phyloP scores from a whole-genome alignment of 2,888 invertebrate species.

The Oscheius sp. region DNA sequence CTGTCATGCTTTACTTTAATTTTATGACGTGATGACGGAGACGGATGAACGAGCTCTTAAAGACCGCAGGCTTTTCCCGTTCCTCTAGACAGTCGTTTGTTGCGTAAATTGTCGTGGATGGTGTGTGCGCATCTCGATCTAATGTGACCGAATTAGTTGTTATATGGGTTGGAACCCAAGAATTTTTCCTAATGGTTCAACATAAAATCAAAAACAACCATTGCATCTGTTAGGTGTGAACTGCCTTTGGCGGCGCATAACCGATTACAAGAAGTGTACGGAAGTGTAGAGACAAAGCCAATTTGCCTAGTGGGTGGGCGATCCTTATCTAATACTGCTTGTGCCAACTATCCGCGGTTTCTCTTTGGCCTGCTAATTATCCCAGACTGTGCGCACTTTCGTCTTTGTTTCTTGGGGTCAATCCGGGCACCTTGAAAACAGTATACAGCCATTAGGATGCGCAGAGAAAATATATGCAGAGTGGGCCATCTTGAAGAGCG shows the following conservation, averaged over 20 bases:
- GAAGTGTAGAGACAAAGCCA: constrained; percentile 18
- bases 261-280: constrained; percentile 18
- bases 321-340: constrained; percentile 32
- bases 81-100: neutral
- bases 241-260: constrained; percentile 24
- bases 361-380: constrained; percentile 9
- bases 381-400: constrained; percentile 18
- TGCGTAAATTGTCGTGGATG: constrained; percentile 2
- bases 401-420: constrained; percentile 31
- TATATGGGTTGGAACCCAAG: constrained; percentile 22
- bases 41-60: neutral
- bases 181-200: constrained; percentile 17
- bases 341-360: neutral
- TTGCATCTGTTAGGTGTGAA: constrained; percentile 25
- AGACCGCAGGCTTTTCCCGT: neutral
- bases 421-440: constrained; percentile 18
- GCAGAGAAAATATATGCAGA: constrained; percentile 12
- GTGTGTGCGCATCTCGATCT: constrained; percentile 18
- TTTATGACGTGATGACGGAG: neutral
- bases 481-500: constrained; percentile 16
- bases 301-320: constrained; percentile 31
- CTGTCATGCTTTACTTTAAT: too few species aligned
- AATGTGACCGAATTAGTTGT: constrained; percentile 25
- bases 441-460: constrained; percentile 11
- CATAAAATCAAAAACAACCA: neutral